Percentiles rank a stretch among this genome's conserved stretches.
Evolutionary conservation across 37 sponge, comb jelly and placozoan genomes (phyloP).

Genomic region (Geodia barretti): DNA sequence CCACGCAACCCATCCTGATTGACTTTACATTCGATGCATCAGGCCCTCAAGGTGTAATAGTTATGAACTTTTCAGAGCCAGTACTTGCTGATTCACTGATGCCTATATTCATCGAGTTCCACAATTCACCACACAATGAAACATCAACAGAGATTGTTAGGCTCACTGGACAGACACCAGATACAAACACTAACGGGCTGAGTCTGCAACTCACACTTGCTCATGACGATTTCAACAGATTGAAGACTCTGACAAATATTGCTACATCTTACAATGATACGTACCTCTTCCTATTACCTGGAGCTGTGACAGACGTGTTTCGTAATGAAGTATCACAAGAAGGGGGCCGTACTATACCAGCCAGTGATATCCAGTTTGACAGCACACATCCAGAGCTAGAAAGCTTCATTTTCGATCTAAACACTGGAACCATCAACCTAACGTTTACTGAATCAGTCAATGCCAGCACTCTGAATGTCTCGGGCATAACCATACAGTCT

Average conservation of each 20-base stretch:
- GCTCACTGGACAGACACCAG: conserved; percentile 30
- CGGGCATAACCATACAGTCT: conserved; percentile 68
- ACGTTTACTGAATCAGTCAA: conserved; percentile 82
- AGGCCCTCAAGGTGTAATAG: conserved; percentile 33
- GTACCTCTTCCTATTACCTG: conserved; percentile 63
- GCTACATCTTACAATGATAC: conserved; percentile 66
- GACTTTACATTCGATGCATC: conserved; percentile 51
- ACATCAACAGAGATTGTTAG: conserved; percentile 21
- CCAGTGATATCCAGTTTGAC: conserved; percentile 45
- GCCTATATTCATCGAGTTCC: conserved; percentile 58
- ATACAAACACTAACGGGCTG: conserved; percentile 27
- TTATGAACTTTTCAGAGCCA: conserved; percentile 73
- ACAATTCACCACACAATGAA: conserved; percentile 49
- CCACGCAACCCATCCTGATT: conserved; percentile 50
- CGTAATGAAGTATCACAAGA: conserved; percentile 45
- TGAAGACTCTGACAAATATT: conserved; percentile 62
- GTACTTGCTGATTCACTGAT: conserved; percentile 45
- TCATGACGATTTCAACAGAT: conserved; percentile 48
- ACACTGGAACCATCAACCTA: conserved; percentile 59
- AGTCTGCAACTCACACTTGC: conserved; percentile 29
- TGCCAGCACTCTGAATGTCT: conserved; percentile 41
- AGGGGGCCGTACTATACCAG: conserved; percentile 65
- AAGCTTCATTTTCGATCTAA: conserved; percentile 67
- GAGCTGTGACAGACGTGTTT: conserved; percentile 65
- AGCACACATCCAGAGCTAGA: conserved; percentile 64